Conservation (phyloP, 2,797 vertebrate genomes). For the Silurus aristotelis region DNA sequence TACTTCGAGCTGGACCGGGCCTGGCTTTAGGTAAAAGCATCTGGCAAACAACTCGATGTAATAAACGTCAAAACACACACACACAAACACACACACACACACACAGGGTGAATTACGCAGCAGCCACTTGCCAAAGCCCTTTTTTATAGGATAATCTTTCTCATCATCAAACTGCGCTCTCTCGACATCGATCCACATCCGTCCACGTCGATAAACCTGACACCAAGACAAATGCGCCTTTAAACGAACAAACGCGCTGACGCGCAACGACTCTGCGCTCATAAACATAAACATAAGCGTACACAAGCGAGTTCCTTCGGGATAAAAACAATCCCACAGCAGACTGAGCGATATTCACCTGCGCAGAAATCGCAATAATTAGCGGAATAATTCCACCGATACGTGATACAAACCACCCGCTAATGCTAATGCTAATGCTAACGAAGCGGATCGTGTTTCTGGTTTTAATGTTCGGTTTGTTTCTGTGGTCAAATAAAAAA, state of each 20-base stretch:
- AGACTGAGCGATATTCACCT: neutral
- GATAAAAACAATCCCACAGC: neutral
- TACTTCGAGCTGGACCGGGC: neutral
- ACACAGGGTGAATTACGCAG: neutral
- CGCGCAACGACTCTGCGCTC: neutral
- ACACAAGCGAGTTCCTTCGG: neutral
- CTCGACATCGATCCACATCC: conserved; percentile 23
- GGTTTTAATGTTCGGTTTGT: no score
- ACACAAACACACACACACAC: neutral
- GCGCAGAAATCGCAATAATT: no score
- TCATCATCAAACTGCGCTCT: conserved; percentile 20
- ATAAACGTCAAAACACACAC: conserved; percentile 13
- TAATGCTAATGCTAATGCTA: no score
- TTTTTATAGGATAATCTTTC: conserved; percentile 31
- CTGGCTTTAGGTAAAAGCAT: neutral
- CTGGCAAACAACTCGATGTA: neutral
- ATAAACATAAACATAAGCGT: neutral
- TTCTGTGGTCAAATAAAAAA: no score
- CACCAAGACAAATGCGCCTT: conserved; percentile 17
- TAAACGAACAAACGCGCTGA: conserved; percentile 22
- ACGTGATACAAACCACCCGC: no score
- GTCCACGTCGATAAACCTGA: conserved; percentile 23
- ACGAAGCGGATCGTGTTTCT: no score
- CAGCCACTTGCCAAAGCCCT: conserved; percentile 6
- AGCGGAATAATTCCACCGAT: no score